A percentile compares a stretch with the other conserved stretches of the same genome.
Conservation (phyloP, 2,888 invertebrate species). For the Rotaria socialis region DNA sequence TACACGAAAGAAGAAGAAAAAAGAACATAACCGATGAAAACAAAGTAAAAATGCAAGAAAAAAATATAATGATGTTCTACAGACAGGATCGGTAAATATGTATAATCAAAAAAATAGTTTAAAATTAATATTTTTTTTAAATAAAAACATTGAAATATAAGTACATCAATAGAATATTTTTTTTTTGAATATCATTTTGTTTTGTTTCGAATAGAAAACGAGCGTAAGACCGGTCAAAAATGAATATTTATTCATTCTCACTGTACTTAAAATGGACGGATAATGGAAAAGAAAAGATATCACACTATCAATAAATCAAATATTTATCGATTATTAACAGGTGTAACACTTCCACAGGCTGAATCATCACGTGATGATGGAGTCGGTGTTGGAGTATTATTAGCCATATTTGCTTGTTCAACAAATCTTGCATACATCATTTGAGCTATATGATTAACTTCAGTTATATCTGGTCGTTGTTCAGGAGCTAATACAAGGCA, state of each 20-base stretch:
- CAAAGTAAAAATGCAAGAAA: background rate
- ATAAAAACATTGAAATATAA: background rate
- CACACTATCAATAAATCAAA: background rate
- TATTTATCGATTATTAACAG: conserved; percentile 26
- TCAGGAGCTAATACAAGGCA: conserved; percentile 42
- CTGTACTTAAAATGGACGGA: background rate
- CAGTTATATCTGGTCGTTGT: conserved; percentile 39
- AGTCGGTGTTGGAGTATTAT: conserved; percentile 18
- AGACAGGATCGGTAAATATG: background rate
- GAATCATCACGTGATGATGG: background rate
- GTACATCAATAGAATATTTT: background rate
- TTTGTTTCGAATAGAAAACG: background rate
- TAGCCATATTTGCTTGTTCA: background rate
- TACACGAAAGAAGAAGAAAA: background rate
- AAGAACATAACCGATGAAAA: background rate
- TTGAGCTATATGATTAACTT: conserved; percentile 41
- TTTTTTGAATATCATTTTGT: background rate
- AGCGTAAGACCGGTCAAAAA: background rate
- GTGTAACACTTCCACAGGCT: conserved; percentile 18
- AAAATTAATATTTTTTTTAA: background rate
- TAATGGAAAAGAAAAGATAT: background rate
- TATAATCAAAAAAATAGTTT: background rate
- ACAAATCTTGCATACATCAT: conserved; percentile 41
- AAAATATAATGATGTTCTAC: background rate
- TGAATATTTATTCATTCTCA: background rate